Percentiles rank a stretch among this genome's conserved stretches.
Conservation (phyloP, 2,113 vertebrate genomes). For the Martes martes region DNA sequence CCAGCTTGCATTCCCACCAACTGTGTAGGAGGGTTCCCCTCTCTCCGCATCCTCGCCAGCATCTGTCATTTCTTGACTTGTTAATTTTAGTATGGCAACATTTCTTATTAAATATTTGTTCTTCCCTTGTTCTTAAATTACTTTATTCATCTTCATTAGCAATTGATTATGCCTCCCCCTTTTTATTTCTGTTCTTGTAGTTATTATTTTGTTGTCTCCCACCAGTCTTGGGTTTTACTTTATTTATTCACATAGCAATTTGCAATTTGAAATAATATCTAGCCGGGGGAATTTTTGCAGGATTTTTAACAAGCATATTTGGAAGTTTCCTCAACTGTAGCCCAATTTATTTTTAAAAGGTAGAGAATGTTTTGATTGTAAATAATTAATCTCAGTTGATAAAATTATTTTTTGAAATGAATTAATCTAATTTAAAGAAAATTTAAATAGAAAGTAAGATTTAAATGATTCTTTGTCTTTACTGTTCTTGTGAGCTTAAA, state of each 20-base stretch:
- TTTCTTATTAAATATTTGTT: constrained; percentile 44
- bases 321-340: constrained; percentile 20
- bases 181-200: neutral
- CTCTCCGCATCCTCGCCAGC: too few relatives aligned
- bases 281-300: constrained; percentile 32
- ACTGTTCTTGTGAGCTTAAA: constrained; percentile 4
- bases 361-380: neutral
- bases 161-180: neutral
- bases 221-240: neutral
- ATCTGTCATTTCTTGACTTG: too few relatives aligned
- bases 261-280: constrained; percentile 37
- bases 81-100: too few relatives aligned
- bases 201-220: neutral
- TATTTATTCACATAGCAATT: constrained; percentile 38
- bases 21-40: too few relatives aligned
- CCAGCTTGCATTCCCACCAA: too few relatives aligned
- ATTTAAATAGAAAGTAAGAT: constrained; percentile 43
- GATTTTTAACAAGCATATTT: neutral
- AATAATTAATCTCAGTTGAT: constrained; percentile 2
- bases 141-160: neutral
- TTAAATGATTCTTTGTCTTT: constrained; percentile 20
- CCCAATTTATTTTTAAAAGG: constrained; percentile 30
- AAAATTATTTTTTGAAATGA: constrained; percentile 38
- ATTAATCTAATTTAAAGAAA: constrained; percentile 38
- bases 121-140: constrained; percentile 18